phyloP scores from a whole-genome alignment of 1,140 invertebrate genomes.

The Drosophila sechellia region DNA sequence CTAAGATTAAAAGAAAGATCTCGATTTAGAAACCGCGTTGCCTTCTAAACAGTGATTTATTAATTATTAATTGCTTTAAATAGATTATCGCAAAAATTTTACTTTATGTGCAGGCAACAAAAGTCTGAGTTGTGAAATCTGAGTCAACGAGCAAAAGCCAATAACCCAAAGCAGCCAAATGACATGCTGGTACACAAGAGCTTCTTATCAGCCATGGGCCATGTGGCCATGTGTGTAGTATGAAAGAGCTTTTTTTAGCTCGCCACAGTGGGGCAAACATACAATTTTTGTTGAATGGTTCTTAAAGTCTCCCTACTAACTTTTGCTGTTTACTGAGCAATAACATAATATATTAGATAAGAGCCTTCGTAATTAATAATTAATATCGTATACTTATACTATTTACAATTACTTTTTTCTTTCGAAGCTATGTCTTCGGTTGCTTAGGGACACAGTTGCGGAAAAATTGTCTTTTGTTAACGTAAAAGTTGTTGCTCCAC shows the following conservation, averaged over 20 bases:
- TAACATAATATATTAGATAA: no score
- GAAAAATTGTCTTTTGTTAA: slow-evolving; percentile 27
- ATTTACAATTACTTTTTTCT: no score
- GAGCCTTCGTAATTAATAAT: no score
- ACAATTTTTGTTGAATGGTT: neutral
- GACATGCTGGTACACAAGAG: slow-evolving; percentile 42
- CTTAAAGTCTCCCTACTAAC: neutral
- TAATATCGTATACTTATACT: no score
- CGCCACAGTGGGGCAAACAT: slow-evolving; percentile 43
- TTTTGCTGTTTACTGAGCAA: neutral
- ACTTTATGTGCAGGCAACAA: neutral
- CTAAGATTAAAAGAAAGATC: no score
- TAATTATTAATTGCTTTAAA: no score
- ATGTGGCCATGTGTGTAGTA: slow-evolving; percentile 46
- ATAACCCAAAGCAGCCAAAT: slow-evolving; percentile 66
- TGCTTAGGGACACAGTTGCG: slow-evolving; percentile 11
- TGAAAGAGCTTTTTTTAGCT: slow-evolving; percentile 41
- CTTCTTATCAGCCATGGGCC: slow-evolving; percentile 62
- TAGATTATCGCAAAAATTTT: neutral
- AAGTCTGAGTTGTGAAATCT: neutral
- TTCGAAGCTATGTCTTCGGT: no score
- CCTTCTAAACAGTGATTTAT: no score
- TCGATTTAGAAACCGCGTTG: no score
- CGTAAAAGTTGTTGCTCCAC: slow-evolving; percentile 29
- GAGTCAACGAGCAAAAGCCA: slow-evolving; percentile 40